phyloP scores from a whole-genome alignment of 35 echinoderm and acorn worm species.

The Lytechinus variegatus region DNA sequence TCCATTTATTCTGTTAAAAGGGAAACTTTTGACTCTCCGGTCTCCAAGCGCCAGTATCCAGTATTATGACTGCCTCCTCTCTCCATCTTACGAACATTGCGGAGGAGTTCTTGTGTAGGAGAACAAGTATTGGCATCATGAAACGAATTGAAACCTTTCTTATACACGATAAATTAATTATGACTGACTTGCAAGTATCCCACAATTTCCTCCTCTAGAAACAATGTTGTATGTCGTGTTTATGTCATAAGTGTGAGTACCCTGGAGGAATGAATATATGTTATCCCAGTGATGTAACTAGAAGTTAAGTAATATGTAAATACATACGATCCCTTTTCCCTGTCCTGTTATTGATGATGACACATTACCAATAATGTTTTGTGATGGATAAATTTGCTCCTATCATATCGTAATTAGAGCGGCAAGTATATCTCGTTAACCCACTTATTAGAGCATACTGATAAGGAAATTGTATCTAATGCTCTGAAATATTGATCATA shows the following conservation, averaged over 20 bases:
- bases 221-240: no score
- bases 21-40: background rate
- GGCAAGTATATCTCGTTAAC: background rate
- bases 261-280: no score
- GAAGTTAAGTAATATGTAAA: no score
- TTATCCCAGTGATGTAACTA: no score
- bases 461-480: no score
- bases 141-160: background rate
- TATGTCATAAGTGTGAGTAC: no score
- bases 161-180: background rate
- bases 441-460: background rate
- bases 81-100: background rate
- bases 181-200: background rate
- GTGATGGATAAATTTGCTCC: background rate
- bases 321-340: no score
- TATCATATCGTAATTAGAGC: background rate
- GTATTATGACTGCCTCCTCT: background rate
- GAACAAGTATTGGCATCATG: background rate
- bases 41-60: background rate
- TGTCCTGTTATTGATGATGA: no score
- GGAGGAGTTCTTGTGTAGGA: background rate
- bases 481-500: no score
- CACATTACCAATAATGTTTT: no score
- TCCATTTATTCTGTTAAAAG: background rate
- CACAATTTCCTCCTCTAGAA: no score